Conservation (phyloP, 2,888 invertebrate genomes). For the Tolmerus cingulatus region DNA sequence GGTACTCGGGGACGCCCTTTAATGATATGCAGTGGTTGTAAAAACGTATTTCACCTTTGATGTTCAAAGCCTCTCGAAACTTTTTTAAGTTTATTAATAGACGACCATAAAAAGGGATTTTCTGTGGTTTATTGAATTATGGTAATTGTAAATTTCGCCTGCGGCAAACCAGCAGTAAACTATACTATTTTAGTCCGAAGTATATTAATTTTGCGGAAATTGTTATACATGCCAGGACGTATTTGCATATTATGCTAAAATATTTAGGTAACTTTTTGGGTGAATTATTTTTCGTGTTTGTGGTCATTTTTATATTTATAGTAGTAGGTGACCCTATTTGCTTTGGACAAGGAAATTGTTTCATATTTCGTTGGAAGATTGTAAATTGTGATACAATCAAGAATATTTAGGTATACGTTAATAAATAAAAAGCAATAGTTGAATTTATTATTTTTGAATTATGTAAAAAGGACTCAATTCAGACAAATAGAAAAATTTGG, state of each 20-base stretch:
- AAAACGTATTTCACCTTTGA: neutral
- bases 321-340: neutral
- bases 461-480: too few relatives aligned
- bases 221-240: neutral
- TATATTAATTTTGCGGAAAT: neutral
- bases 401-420: too few relatives aligned
- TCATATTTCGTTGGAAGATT: too few relatives aligned
- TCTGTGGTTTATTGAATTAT: slow-evolving; percentile 9
- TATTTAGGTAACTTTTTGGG: neutral
- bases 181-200: neutral
- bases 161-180: neutral
- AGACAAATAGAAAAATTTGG: too few relatives aligned
- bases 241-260: neutral
- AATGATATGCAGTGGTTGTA: slow-evolving; percentile 4
- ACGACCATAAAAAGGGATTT: neutral
- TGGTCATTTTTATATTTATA: neutral
- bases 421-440: too few relatives aligned
- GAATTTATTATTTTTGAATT: too few relatives aligned
- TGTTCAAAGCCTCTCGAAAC: neutral
- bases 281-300: neutral
- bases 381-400: too few relatives aligned
- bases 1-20: neutral
- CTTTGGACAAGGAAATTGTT: neutral
- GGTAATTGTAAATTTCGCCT: neutral
- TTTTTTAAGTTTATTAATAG: slow-evolving; percentile 17